Evolutionary conservation across 64 coral and sea anemone species (phyloP), one percentile per base, ranked within the genome.

Genomic region (Trachythela sp.): DNA sequence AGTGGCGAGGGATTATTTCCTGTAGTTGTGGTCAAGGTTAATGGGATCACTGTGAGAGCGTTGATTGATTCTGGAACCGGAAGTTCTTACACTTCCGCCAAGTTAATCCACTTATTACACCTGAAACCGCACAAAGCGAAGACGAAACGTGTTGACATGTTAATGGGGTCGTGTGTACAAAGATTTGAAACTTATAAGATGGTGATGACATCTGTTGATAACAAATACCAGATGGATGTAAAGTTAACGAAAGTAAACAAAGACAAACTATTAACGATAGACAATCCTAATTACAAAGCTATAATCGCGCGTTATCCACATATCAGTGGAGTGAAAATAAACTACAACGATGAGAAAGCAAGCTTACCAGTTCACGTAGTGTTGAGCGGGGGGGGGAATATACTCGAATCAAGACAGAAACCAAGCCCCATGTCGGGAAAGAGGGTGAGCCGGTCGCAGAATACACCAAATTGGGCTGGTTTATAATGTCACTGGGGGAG

Each of bases 361-460:
- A 14, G 29, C 10, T 26, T 72, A 24, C 33, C 68, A 26, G 68
- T 72, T 4, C n/a, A n/a, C n/a, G n/a, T n/a, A n/a, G n/a, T n/a
- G n/a, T n/a, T n/a, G n/a, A n/a, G n/a, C n/a, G n/a, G 29, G 29
- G 33, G 1, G 68, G 68, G 8, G 75, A 80, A 39, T 80, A 80
- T 37, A 29, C 75, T 17, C 26, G 75, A 15, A 80, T 80, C 37
- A 80, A 80, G 37, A 80, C 75, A 4, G 27, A 80, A 35, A 18
- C 75, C 9, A 80, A 80, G 42, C 42, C 42, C 11, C 42, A 45
- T 11, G 75, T 64, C 2, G 56, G 34, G 15, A 39, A 80, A 20
- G 75, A 80, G 33, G 75, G 75, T 29, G 37, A 80, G 35, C 75
- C 75, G 13, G 20, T 80, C 37, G 75, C 75, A 80, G 75, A 80